A percentile compares a stretch with the other conserved stretches of the same genome.
Conservation (phyloP, 2,797 vertebrate genomes). For the Manis javanica region DNA sequence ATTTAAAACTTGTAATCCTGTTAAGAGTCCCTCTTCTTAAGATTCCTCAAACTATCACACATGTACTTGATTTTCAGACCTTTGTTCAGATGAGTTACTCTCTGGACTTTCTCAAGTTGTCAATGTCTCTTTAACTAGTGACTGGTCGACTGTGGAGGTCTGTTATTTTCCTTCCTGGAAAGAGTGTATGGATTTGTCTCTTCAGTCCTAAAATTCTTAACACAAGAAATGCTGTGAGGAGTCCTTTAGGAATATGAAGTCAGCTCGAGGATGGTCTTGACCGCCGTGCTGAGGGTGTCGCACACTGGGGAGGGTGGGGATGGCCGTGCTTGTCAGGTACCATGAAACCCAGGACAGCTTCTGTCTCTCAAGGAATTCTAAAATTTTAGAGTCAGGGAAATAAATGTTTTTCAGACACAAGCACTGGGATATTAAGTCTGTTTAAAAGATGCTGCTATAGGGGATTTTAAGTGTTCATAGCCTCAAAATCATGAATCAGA, state of each 20-base stretch:
- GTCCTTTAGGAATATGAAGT: not conserved
- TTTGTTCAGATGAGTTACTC: not conserved
- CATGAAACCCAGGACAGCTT: not conserved
- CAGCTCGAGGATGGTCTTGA: not conserved
- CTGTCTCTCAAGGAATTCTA: not conserved
- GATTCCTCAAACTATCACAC: not conserved
- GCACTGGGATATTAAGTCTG: not conserved
- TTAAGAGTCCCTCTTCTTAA: not conserved
- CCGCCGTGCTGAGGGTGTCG: not conserved
- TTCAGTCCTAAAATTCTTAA: not conserved
- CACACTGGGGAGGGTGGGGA: not conserved
- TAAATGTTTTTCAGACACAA: slow-evolving; percentile 15
- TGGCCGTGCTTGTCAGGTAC: not conserved
- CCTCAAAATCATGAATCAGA: slow-evolving; percentile 52
- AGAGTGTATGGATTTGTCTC: not conserved
- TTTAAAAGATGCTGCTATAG: slow-evolving; percentile 51
- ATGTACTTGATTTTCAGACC: not conserved
- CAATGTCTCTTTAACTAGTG: not conserved
- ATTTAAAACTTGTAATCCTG: not conserved
- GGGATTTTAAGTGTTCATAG: slow-evolving; percentile 37
- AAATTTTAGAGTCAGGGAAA: slow-evolving; percentile 48
- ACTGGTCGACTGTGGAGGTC: not conserved
- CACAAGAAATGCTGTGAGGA: not conserved
- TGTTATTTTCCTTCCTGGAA: slow-evolving; percentile 19
- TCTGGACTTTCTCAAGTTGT: not conserved